phyloP scores from a whole-genome alignment of 2,113 vertebrate genomes.

The Nyctibius bracteatus region DNA sequence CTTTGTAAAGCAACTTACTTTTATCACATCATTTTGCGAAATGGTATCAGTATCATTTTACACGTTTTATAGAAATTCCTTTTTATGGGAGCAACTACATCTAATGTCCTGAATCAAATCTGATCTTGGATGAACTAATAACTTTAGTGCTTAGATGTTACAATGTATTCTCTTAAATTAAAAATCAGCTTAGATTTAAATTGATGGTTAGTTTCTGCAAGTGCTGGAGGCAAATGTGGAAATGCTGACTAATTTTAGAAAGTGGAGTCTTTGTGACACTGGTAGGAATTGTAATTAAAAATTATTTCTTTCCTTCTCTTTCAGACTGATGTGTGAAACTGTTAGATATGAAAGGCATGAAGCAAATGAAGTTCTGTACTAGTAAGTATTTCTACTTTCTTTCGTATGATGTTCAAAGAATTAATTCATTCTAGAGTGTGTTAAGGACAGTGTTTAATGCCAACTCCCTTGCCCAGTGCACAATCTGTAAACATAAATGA shows the following conservation, averaged over 20 bases:
- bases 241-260: not conserved
- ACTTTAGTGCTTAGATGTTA: not conserved
- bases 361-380: constrained; percentile 98
- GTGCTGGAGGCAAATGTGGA: not conserved
- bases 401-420: not conserved
- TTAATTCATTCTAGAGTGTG: not conserved
- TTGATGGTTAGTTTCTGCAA: not conserved
- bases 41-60: not conserved
- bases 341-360: constrained; percentile 96
- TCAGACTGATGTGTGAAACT: constrained; percentile 97
- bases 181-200: not conserved
- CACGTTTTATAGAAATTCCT: not conserved
- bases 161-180: not conserved
- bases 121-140: not conserved
- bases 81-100: not conserved
- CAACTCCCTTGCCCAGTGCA: not conserved
- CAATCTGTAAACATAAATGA: not conserved
- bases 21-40: not conserved
- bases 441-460: not conserved
- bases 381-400: constrained; percentile 82
- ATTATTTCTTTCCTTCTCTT: constrained; percentile 41
- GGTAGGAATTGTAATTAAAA: not conserved
- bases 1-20: not conserved
- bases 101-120: not conserved
- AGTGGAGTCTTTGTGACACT: not conserved